Conservation (phyloP, 2,888 invertebrate genomes). For the Ischnura elegans region DNA sequence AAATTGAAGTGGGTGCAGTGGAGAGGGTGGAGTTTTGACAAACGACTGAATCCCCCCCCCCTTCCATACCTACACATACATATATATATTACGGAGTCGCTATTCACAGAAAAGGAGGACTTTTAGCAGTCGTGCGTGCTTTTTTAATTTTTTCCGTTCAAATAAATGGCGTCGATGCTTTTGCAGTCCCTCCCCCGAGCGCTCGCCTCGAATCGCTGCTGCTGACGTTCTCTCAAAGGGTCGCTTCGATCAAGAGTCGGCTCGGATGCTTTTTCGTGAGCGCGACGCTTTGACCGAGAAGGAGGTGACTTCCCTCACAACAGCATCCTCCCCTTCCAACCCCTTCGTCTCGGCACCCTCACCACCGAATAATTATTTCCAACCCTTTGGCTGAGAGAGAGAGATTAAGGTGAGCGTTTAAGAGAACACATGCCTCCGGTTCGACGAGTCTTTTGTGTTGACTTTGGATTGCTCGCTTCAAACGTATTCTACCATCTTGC, state of each 20-base stretch:
- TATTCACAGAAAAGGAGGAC: constrained; percentile 14
- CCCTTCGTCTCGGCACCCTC: not conserved
- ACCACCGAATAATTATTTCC: not conserved
- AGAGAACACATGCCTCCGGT: too few species aligned
- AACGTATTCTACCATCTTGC: too few species aligned
- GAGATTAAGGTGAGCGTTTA: not conserved
- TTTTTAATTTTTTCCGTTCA: too few species aligned
- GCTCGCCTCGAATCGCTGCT: not conserved
- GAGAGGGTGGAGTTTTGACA: too few species aligned
- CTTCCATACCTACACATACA: too few species aligned
- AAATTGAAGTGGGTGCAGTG: too few species aligned
- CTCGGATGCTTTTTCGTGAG: not conserved
- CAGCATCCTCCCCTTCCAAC: not conserved
- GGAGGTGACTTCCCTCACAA: too few species aligned
- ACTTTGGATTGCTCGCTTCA: too few species aligned
- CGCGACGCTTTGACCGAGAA: not conserved
- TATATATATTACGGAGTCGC: not conserved
- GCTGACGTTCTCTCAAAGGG: constrained; percentile 9
- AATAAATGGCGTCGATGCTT: constrained; percentile 19
- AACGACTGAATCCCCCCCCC: too few species aligned
- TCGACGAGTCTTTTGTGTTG: too few species aligned
- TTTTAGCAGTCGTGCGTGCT: not conserved
- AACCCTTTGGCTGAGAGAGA: not conserved
- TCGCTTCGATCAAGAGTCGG: not conserved
- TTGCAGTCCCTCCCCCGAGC: not conserved